Base-by-base conservation (phyloP, 2,797 vertebrate species). In the Anguilla obscura region DNA sequence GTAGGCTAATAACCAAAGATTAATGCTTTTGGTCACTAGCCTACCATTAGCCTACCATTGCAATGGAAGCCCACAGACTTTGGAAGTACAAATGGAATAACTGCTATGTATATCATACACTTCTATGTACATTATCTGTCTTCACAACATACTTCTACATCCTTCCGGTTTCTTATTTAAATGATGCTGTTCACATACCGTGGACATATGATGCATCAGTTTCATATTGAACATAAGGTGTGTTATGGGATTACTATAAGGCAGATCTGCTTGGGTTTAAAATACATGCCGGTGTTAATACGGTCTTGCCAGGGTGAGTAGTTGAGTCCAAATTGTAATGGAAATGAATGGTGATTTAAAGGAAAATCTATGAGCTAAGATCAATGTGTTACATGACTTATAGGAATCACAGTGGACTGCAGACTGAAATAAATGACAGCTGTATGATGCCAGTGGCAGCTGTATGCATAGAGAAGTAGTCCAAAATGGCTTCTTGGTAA, bases 361-460 rank as follows among this genome's bases (percentile, higher is more conserved):
- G 40, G 14, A 40, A 18, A 83, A n/a, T 83, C n/a, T 10, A 50
- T 48, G 24, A 48, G 8, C 80, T 83, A 27, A 58, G 56, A 58
- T 14, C 80, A 50, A 52, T 52, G 56, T 84, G 48, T 71, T 74
- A 33, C 12, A 63, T 63, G 48, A 14, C 48, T n/a, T 83, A 52
- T 83, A 69, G n/a, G 48, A 79, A 85, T 85, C 8, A n/a, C 50
- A 76, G 80, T 24, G 50, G 21, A 80, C 66, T 74, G 16, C 45
- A 60, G 60, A 36, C n/a, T 48, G 60, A 88, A 85, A 63, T 50
- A 86, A 63, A 50, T 83, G 30, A 30, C 9, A 87, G 79, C 80
- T 50, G 24, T n/a, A 50, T 40, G 3, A 14, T n/a, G 36, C 3
- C 45, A 24, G 40, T 48, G 80, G 18, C 45, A 27, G 80, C 24